phyloP scores from a whole-genome alignment of 53 echinoderm and acorn worm genomes.

The Antedon mediterranea region DNA sequence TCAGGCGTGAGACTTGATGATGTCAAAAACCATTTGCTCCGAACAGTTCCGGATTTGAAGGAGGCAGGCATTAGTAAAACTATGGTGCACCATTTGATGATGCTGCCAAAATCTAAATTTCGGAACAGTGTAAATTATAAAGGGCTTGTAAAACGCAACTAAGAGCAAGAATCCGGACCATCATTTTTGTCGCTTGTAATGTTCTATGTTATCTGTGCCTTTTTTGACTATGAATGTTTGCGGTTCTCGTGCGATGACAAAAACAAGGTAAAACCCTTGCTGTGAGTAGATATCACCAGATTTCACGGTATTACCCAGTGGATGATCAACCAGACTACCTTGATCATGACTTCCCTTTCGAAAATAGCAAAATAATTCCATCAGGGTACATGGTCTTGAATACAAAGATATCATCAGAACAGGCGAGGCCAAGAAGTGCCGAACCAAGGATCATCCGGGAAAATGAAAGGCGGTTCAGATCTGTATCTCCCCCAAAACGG shows the following conservation, averaged over 20 bases:
- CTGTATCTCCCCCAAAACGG: background rate
- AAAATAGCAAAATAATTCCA: background rate
- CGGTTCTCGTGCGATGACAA: constrained; percentile 29
- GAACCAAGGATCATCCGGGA: background rate
- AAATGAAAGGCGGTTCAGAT: background rate
- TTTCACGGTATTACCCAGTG: background rate
- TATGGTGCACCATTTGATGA: constrained; percentile 17
- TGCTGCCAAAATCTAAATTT: background rate
- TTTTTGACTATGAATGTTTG: constrained; percentile 8
- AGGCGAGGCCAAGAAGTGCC: background rate
- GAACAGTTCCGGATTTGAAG: constrained; percentile 3
- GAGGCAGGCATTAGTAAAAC: constrained; percentile 3
- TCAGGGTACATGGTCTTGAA: background rate
- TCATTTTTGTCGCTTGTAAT: constrained; percentile 24
- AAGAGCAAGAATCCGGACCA: constrained; percentile 6
- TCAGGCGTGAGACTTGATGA: constrained; percentile 14
- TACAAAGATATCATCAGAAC: background rate
- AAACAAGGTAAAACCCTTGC: constrained; percentile 30
- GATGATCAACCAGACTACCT: background rate
- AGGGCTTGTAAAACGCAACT: constrained; percentile 3
- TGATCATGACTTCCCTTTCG: background rate
- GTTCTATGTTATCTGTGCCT: constrained; percentile 11
- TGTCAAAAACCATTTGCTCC: constrained; percentile 4
- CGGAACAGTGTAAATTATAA: constrained; percentile 7
- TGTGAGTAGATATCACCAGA: constrained; percentile 38